These are phyloP conservation scores for Alcis repandata DNA, from an alignment of 2,888 invertebrate genomes.

Conservation along the genomic window DNA sequence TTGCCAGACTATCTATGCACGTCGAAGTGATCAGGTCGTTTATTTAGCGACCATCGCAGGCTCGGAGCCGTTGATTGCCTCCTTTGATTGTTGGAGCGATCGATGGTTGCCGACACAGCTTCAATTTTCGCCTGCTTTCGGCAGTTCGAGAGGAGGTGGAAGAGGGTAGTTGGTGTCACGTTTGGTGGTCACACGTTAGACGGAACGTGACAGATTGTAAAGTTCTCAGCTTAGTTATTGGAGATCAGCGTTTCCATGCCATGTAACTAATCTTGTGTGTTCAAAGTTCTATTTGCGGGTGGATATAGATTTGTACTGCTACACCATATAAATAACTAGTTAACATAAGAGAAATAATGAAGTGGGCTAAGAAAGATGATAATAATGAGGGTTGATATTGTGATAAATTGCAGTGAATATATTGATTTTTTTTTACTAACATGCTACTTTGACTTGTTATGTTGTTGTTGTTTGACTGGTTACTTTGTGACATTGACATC, in stretches of 20 bases:
- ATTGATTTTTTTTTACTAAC: too few relatives aligned
- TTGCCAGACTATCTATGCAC: conserved; percentile 35
- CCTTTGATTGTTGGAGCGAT: conserved; percentile 61
- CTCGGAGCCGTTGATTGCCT: conserved; percentile 61
- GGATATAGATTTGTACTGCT: not conserved
- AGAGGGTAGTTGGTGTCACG: conserved; percentile 8
- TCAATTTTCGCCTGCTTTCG: conserved; percentile 23
- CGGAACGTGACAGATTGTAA: conserved; percentile 14
- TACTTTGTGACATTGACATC: too few relatives aligned
- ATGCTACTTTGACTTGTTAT: too few relatives aligned
- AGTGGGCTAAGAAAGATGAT: too few relatives aligned
- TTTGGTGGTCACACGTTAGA: conserved; percentile 7
- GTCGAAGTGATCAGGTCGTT: conserved; percentile 61
- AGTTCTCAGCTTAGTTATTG: conserved; percentile 8
- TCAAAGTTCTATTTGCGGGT: conserved; percentile 3
- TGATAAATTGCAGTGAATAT: too few relatives aligned
- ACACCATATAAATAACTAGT: not conserved
- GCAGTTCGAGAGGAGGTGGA: conserved; percentile 18
- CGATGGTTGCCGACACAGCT: conserved; percentile 54
- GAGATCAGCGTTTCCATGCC: conserved; percentile 4
- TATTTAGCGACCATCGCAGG: conserved; percentile 57
- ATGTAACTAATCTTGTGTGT: conserved; percentile 11
- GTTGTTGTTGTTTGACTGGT: too few relatives aligned
- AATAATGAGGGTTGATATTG: too few relatives aligned
- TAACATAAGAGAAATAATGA: not conserved